A percentile compares a stretch with the other conserved stretches of the same genome.
Conservation (phyloP, 2,888 invertebrate genomes). For the Drosophila greeni region DNA sequence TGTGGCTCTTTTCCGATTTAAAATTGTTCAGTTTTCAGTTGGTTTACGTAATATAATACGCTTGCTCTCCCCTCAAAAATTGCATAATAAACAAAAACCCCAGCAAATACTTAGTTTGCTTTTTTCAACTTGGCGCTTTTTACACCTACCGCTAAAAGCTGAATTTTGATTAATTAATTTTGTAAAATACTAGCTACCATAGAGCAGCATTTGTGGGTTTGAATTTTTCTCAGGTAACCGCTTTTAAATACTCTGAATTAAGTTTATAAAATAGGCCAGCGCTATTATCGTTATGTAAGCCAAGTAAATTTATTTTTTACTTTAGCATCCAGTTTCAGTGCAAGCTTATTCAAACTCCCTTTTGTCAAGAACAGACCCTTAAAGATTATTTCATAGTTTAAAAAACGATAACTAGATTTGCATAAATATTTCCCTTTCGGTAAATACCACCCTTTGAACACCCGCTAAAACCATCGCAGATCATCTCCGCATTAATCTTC, state of each 20-base stretch:
- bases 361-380: not conserved
- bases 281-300: not conserved
- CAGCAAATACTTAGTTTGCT: not conserved
- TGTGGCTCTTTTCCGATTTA: not conserved
- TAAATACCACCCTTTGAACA: not conserved
- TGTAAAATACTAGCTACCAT: constrained; percentile 8
- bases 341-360: no score
- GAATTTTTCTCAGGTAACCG: not conserved
- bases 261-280: not conserved
- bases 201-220: not conserved
- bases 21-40: not conserved
- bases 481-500: constrained; percentile 27
- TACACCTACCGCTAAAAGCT: not conserved
- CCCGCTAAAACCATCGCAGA: not conserved
- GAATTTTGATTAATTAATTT: constrained; percentile 29
- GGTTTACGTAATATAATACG: not conserved
- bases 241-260: constrained; percentile 1
- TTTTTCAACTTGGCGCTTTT: no score
- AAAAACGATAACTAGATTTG: not conserved
- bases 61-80: not conserved
- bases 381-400: not conserved
- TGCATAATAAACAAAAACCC: not conserved
- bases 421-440: not conserved
- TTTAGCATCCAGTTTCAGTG: not conserved
- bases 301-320: not conserved